phyloP scores from a whole-genome alignment of 2,888 invertebrate species.

The Boloria euphrosyne region DNA sequence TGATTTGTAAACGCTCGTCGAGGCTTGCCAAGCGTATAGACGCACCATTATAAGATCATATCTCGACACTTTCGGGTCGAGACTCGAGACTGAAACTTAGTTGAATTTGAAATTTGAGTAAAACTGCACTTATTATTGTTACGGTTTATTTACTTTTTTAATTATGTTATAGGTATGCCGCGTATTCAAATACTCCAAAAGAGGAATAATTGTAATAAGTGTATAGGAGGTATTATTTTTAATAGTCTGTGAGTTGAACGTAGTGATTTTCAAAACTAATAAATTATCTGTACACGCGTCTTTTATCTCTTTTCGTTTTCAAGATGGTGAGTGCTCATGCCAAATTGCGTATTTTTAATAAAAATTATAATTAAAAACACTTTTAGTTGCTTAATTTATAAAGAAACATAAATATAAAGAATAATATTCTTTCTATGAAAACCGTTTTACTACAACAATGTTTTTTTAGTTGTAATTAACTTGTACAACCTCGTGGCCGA shows the following conservation, averaged over 20 bases:
- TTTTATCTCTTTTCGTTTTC: slow-evolving; percentile 71
- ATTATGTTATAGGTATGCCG: too few species aligned
- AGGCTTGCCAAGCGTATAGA: too few species aligned
- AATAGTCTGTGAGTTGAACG: background rate
- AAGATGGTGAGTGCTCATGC: slow-evolving; percentile 73
- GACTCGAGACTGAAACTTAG: too few species aligned
- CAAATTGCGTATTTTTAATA: slow-evolving; percentile 2
- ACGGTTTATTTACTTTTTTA: too few species aligned
- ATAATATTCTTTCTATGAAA: background rate
- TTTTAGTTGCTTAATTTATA: background rate
- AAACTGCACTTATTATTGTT: too few species aligned
- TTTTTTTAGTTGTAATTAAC: slow-evolving; percentile 2
- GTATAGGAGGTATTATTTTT: background rate
- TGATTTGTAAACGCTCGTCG: too few species aligned
- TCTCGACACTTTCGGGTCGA: too few species aligned
- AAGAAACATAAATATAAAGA: background rate
- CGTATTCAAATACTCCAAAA: too few species aligned
- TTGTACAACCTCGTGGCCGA: slow-evolving; percentile 70
- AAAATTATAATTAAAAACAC: slow-evolving; percentile 4
- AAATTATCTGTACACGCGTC: slow-evolving; percentile 37
- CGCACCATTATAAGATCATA: too few species aligned
- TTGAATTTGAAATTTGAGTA: too few species aligned
- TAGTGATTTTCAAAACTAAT: background rate
- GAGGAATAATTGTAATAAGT: too few species aligned
- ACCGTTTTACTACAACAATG: background rate